Percentiles rank a stretch among this genome's conserved stretches.
Evolutionary conservation across 2,113 vertebrate species (phyloP).

Genomic region (Chloropsis cyanopogon): DNA sequence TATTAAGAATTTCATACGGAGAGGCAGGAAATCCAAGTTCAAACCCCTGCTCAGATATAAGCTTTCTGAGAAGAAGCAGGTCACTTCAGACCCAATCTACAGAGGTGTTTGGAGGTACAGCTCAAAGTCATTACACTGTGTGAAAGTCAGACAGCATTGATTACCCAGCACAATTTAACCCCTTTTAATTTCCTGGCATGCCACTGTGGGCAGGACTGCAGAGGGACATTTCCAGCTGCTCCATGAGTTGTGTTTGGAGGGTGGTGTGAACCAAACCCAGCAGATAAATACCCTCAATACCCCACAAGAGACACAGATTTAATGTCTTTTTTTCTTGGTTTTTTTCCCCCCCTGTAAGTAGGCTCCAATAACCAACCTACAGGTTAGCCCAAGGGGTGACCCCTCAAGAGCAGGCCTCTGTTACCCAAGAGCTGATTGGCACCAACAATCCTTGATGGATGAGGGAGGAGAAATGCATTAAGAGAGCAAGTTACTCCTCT

Average conservation of each 20-base stretch:
- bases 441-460: neutral
- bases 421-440: neutral
- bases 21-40: neutral
- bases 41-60: neutral
- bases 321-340: too few relatives aligned
- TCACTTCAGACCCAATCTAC: neutral
- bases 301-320: neutral
- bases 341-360: neutral
- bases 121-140: neutral
- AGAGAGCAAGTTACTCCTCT: neutral
- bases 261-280: neutral
- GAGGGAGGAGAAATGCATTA: neutral
- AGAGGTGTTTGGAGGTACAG: neutral
- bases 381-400: neutral
- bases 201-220: neutral
- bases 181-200: neutral
- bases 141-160: neutral
- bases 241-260: neutral
- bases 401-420: neutral
- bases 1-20: neutral
- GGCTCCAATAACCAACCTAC: neutral
- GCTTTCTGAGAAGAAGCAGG: neutral
- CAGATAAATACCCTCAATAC: neutral
- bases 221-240: neutral
- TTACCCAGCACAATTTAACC: neutral